Evolutionary conservation across 2,113 vertebrate species (phyloP), one percentile per base, ranked within the genome.

Genomic region (Chascanopsetta lugubris): DNA sequence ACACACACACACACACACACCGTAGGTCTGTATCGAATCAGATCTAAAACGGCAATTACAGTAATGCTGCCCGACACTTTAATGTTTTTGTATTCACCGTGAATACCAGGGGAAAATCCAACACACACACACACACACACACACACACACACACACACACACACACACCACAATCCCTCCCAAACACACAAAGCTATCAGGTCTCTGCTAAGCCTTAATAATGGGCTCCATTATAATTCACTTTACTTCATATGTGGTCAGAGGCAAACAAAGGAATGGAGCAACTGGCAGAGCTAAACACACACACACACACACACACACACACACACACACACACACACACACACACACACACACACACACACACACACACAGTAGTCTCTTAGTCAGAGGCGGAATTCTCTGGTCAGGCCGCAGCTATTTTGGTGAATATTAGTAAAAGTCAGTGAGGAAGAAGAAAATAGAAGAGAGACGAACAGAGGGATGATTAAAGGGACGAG

Each of bases 11-110:
- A 17, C 53, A 51, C 24, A 59, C 59, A 38, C 68, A 63, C 21
- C 25, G 40, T 63, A 74, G 8, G 64, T 69, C 72, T 86, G 81
- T 74, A 79, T 82, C 69, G 15, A 75, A 81, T 84, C 75, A 84
- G 38, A 77, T 80, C 75, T 69, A 72, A 77, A 86, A 77, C n/a
- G 22, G 42, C 72, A 77, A 82, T 80, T 80, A 80, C 60, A 36
- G 55, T 72, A 87, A 82, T 66, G 34, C 72, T 2, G 49, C 24
- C 24, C 18, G 75, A 75, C 79, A 82, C 75, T 72, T 77, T 47
- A 68, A 82, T 79, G 78, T 82, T 77, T 77, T 60, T 69, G 54
- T 53, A 65, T 74, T 73, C 34, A 55, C 64, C 0, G 25, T 73
- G 60, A 78, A 81, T 61, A 78, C 60, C 38, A 47, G 61, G 36